phyloP scores from a whole-genome alignment of 2,113 vertebrate genomes.

The Arizona elegans region DNA sequence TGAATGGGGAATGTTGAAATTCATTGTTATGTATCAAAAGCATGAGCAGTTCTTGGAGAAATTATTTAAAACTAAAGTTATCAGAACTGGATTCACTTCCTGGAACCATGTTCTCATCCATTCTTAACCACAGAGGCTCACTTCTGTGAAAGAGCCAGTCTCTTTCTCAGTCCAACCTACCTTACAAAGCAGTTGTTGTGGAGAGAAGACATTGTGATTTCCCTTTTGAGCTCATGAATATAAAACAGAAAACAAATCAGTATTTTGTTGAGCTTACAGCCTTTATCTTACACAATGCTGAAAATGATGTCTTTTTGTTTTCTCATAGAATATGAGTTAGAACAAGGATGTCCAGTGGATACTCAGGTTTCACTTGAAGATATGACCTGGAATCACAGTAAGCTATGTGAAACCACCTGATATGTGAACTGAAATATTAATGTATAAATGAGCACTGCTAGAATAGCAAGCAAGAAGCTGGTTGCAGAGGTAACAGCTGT shows the following conservation, averaged over 20 bases:
- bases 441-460: neutral
- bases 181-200: neutral
- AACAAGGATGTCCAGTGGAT: constrained; percentile 70
- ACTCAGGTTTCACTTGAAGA: constrained; percentile 70
- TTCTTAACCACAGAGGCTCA: neutral
- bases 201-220: neutral
- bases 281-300: neutral
- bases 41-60: neutral
- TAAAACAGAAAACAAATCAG: neutral
- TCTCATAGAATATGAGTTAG: constrained; percentile 70
- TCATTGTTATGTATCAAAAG: neutral
- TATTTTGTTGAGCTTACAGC: neutral
- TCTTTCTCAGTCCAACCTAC: neutral
- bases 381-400: constrained; percentile 78
- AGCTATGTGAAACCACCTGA: neutral
- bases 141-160: neutral
- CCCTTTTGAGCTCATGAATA: neutral
- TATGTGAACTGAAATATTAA: neutral
- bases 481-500: neutral
- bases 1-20: neutral
- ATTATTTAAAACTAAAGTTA: neutral
- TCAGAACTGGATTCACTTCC: neutral
- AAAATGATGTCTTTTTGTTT: constrained; percentile 42
- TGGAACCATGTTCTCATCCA: neutral
- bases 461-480: neutral